phyloP scores from a whole-genome alignment of 2,888 invertebrate species.

The Dinocampus coccinellae region DNA sequence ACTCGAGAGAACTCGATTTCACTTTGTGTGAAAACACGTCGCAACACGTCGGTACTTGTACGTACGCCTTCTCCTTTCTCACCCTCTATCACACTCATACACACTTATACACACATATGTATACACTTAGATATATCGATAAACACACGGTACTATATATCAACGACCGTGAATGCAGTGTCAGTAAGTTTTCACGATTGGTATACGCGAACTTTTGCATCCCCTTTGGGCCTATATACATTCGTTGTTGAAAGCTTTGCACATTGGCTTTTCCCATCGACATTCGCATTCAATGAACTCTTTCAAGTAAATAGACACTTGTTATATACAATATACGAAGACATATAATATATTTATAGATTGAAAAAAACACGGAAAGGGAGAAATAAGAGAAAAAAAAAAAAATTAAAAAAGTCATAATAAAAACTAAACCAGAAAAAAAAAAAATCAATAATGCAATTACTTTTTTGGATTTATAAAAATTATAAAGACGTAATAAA shows the following conservation, averaged over 20 bases:
- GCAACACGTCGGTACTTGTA: conserved; percentile 25
- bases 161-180: conserved; percentile 21
- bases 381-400: no score
- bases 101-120: conserved; percentile 3
- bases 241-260: not conserved
- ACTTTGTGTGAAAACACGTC: conserved; percentile 27
- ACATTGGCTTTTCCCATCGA: conserved; percentile 4
- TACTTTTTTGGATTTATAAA: not conserved
- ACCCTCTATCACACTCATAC: no score
- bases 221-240: not conserved
- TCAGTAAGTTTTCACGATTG: conserved; percentile 23
- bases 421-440: no score
- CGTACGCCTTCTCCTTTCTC: no score
- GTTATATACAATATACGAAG: not conserved
- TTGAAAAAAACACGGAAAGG: no score
- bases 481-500: no score
- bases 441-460: no score
- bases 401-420: no score
- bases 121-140: not conserved
- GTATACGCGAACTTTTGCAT: not conserved
- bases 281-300: conserved; percentile 3
- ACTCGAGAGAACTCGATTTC: conserved; percentile 30
- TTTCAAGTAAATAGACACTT: not conserved
- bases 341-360: not conserved
- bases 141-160: not conserved